phyloP scores from a whole-genome alignment of 2,888 invertebrate genomes.

The Neoaliturus tenellus region DNA sequence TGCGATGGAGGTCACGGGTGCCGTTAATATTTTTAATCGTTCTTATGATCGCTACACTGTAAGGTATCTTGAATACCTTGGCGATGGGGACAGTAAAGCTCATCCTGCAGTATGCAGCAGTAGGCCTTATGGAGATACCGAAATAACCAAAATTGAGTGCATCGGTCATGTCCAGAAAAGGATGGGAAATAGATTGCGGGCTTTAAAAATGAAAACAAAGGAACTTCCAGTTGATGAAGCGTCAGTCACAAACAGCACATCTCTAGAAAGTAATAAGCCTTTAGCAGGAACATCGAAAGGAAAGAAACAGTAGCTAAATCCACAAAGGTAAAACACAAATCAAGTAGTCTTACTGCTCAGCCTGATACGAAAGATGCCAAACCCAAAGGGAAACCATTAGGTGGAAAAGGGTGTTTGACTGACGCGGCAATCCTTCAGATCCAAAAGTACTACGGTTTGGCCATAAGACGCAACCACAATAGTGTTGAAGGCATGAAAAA shows the following conservation, averaged over 20 bases:
- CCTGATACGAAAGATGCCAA: background rate
- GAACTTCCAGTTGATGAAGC: slow-evolving; percentile 15
- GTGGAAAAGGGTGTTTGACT: slow-evolving; percentile 15
- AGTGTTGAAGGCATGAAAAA: slow-evolving; percentile 63
- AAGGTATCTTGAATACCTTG: slow-evolving; percentile 55
- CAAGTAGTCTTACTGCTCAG: background rate
- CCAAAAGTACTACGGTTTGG: slow-evolving; percentile 18
- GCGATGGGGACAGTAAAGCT: slow-evolving; percentile 37
- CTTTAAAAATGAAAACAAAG: slow-evolving; percentile 4
- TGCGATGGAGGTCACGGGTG: slow-evolving; percentile 61
- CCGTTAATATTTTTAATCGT: slow-evolving; percentile 55
- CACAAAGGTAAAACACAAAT: background rate
- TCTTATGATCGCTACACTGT: slow-evolving; percentile 53
- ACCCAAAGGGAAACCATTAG: background rate
- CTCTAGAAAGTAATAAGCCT: background rate
- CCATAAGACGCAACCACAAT: background rate
- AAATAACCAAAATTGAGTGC: slow-evolving; percentile 28
- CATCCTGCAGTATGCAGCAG: slow-evolving; percentile 15
- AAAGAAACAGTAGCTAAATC: background rate
- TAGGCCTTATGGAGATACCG: slow-evolving; percentile 47
- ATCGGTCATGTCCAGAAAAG: slow-evolving; percentile 56
- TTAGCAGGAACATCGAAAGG: no score
- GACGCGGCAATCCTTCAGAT: slow-evolving; percentile 13
- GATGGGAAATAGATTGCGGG: slow-evolving; percentile 53
- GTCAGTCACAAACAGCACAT: background rate